phyloP scores from a whole-genome alignment of 2,113 vertebrate genomes.

The Hucho hucho region DNA sequence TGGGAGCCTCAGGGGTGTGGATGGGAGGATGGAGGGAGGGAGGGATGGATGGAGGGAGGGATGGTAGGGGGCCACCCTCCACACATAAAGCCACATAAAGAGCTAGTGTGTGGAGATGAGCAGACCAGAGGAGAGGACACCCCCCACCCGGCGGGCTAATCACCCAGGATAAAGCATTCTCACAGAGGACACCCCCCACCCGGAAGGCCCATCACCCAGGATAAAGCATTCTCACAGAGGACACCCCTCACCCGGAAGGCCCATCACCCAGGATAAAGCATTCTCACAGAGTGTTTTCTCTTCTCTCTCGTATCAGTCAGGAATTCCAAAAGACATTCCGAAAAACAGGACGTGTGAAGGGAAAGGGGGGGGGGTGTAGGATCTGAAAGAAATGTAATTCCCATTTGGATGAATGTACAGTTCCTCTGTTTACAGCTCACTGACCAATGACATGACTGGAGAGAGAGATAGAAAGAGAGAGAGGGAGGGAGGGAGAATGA shows the following conservation, averaged over 20 bases:
- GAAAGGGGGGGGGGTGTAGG: constrained; percentile 23
- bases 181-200: constrained; percentile 27
- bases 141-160: constrained; percentile 40
- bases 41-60: constrained; percentile 25
- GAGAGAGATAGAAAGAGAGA: constrained; percentile 33
- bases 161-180: constrained; percentile 28
- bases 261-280: constrained; percentile 44
- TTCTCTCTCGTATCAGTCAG: constrained; percentile 17
- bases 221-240: constrained; percentile 11
- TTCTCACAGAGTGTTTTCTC: constrained; percentile 51
- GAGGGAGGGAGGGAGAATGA: constrained; percentile 15
- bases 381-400: constrained; percentile 58
- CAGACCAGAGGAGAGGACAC: constrained; percentile 47
- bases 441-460: constrained; percentile 57
- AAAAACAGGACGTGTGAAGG: constrained; percentile 26
- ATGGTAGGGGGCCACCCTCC: constrained; percentile 62
- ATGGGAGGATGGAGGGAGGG: constrained; percentile 45
- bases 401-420: constrained; percentile 58
- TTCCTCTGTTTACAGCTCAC: constrained; percentile 60
- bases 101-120: constrained; percentile 67
- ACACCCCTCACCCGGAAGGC: constrained; percentile 29
- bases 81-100: constrained; percentile 69
- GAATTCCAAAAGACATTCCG: constrained; percentile 19
- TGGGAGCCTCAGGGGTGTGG: constrained; percentile 71
- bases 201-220: constrained; percentile 42